Evolutionary conservation across 2,888 invertebrate genomes (phyloP).

Genomic region (Sipha maydis): DNA sequence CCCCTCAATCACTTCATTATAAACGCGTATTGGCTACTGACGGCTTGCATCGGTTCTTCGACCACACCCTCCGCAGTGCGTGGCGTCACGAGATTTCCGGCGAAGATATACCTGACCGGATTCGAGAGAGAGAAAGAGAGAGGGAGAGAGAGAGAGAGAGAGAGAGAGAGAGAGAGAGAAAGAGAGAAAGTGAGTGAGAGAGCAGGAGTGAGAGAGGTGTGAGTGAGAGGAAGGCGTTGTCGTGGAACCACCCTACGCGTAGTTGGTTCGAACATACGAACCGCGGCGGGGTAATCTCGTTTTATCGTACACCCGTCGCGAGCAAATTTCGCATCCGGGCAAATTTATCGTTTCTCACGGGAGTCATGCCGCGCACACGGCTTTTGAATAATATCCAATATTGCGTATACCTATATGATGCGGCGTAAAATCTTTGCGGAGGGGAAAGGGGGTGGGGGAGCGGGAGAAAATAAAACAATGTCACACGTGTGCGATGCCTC

Average conservation of each 20-base stretch:
- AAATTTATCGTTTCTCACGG: constrained; percentile 61
- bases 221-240: not conserved
- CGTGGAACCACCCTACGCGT: too few relatives aligned
- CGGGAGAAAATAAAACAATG: too few relatives aligned
- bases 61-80: constrained; percentile 22
- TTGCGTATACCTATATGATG: too few relatives aligned
- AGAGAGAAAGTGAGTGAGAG: not conserved
- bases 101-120: constrained; percentile 28
- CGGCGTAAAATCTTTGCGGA: too few relatives aligned
- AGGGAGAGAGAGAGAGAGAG: not conserved
- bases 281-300: constrained; percentile 53
- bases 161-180: too few relatives aligned
- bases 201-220: too few relatives aligned
- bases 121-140: not conserved
- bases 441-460: too few relatives aligned
- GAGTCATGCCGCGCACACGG: constrained; percentile 24
- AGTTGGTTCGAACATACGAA: not conserved
- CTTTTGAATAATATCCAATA: constrained; percentile 44
- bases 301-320: constrained; percentile 56
- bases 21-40: constrained; percentile 10
- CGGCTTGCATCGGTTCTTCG: constrained; percentile 27
- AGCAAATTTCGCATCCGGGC: constrained; percentile 49
- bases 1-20: not conserved
- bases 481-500: too few relatives aligned
- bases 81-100: constrained; percentile 24